These are phyloP conservation scores for Bettongia penicillata DNA, from an alignment of 2,113 vertebrate species.

Conservation along the genomic window DNA sequence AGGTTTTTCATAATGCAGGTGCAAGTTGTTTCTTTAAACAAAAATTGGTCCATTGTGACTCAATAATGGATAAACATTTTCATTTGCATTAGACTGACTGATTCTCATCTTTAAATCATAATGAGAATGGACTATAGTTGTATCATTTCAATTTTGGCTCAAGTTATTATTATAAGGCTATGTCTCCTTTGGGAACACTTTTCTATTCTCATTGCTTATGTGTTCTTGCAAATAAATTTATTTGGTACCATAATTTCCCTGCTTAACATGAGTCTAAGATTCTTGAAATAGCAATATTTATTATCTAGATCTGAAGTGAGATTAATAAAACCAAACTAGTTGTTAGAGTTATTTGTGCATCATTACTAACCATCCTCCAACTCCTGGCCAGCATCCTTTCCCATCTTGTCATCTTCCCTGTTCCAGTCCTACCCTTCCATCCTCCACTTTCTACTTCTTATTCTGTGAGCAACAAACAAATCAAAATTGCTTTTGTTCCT, in stretches of 20 bases:
- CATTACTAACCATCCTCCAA: background rate
- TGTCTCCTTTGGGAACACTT: constrained; percentile 11
- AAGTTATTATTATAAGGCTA: constrained; percentile 49
- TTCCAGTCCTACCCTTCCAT: background rate
- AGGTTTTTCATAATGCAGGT: background rate
- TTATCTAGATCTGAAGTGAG: background rate
- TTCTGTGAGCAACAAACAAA: background rate
- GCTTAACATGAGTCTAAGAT: background rate
- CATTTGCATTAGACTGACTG: constrained; percentile 40
- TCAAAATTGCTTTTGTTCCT: background rate
- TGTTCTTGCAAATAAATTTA: constrained; percentile 43
- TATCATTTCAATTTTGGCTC: constrained; percentile 27
- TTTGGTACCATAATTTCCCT: constrained; percentile 15
- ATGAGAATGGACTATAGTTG: constrained; percentile 5
- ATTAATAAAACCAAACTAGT: background rate
- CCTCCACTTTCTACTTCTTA: background rate
- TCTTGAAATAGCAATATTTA: background rate
- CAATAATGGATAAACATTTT: constrained; percentile 47
- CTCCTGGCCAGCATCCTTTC: background rate
- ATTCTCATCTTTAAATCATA: constrained; percentile 46
- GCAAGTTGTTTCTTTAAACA: background rate
- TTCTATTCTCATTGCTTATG: background rate
- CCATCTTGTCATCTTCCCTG: background rate
- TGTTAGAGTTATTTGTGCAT: background rate
- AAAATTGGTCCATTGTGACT: background rate